phyloP scores from a whole-genome alignment of 2,797 vertebrate species.

The Brotula barbata region DNA sequence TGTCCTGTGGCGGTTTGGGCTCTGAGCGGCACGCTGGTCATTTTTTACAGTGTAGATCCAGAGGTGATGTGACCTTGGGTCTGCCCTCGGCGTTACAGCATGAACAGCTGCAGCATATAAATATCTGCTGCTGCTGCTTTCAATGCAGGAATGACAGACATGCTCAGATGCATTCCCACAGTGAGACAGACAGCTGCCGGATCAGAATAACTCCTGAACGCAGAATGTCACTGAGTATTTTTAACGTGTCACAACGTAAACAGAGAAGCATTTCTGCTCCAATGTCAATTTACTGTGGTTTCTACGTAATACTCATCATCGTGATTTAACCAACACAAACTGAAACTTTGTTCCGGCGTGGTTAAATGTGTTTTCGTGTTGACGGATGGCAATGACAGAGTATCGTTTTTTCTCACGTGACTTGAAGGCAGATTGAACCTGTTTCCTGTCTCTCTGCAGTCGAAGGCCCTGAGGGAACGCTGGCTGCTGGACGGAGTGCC shows the following conservation, averaged over 20 bases:
- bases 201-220: slow-evolving; percentile 4
- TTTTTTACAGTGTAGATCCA: slow-evolving; percentile 10
- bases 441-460: slow-evolving; percentile 72
- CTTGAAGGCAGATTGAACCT: neutral
- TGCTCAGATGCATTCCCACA: neutral
- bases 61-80: neutral
- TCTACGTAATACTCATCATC: no score
- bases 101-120: slow-evolving; percentile 39
- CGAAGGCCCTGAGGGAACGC: slow-evolving; percentile 89
- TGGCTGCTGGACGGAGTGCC: slow-evolving; percentile 92
- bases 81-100: neutral
- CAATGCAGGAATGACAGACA: slow-evolving; percentile 18
- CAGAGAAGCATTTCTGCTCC: no score
- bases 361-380: no score
- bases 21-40: no score
- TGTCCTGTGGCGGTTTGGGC: no score
- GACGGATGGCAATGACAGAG: no score
- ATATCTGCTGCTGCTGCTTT: slow-evolving; percentile 17
- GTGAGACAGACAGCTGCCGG: neutral
- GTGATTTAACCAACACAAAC: no score
- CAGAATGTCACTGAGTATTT: slow-evolving; percentile 9
- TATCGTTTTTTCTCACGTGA: no score
- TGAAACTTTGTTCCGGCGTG: no score
- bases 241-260: neutral
- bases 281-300: no score